A percentile compares a stretch with the other conserved stretches of the same genome.
phyloP scores from a whole-genome alignment of 2,888 invertebrate genomes.

The Gastrophysa polygoni region DNA sequence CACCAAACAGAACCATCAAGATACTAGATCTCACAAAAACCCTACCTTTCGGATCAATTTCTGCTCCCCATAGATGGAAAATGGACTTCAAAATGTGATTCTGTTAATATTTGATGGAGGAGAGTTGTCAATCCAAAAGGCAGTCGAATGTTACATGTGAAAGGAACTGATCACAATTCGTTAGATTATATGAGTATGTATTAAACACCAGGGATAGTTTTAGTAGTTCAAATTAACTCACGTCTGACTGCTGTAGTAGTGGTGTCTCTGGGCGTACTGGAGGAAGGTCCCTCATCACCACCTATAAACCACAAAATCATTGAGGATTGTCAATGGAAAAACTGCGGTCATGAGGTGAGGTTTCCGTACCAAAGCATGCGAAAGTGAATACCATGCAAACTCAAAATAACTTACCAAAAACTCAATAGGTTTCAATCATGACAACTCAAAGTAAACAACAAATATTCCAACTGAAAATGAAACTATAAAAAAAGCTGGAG shows the following conservation, averaged over 20 bases:
- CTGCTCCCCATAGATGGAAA: not conserved
- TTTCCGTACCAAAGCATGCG: conserved; percentile 38
- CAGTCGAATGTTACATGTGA: too few species aligned
- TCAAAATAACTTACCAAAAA: conserved; percentile 42
- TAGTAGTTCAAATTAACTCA: conserved; percentile 3
- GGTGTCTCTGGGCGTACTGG: conserved; percentile 22
- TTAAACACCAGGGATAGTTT: not conserved
- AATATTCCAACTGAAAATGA: conserved; percentile 18
- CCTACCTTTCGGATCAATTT: conserved; percentile 12
- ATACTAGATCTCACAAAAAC: conserved; percentile 15
- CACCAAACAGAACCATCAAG: conserved; percentile 37
- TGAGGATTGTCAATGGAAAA: not conserved
- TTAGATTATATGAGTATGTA: not conserved
- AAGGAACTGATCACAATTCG: not conserved
- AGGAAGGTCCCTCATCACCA: conserved; percentile 32
- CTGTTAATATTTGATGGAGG: too few species aligned
- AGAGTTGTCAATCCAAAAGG: not conserved
- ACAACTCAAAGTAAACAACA: conserved; percentile 17
- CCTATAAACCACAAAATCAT: conserved; percentile 35
- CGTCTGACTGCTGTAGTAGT: conserved; percentile 25
- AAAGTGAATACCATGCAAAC: conserved; percentile 40
- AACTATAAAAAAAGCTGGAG: conserved; percentile 17
- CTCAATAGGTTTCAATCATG: conserved; percentile 20
- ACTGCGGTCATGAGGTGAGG: not conserved
- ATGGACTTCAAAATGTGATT: too few species aligned